These are phyloP conservation scores for Temnothorax unifasciatus DNA, from an alignment of 2,888 invertebrate genomes.

Conservation along the genomic window DNA sequence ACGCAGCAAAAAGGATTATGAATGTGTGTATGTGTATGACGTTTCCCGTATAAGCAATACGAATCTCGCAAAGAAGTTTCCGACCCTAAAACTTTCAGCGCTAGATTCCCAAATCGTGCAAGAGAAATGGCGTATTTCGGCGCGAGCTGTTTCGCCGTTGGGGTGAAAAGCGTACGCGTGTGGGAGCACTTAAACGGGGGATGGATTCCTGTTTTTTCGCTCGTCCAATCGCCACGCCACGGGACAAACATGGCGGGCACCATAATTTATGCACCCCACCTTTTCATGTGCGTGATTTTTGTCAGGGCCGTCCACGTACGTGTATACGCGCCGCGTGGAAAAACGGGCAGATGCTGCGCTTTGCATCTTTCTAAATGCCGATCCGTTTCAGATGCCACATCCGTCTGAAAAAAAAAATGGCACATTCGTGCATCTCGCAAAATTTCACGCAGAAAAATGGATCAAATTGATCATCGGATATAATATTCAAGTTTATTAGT, in stretches of 20 bases:
- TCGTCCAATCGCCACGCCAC: conserved; percentile 75
- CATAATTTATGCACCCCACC: conserved; percentile 80
- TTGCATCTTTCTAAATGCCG: conserved; percentile 65
- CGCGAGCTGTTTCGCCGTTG: conserved; percentile 50
- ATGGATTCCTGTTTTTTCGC: conserved; percentile 73
- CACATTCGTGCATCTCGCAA: background rate
- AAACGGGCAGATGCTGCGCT: conserved; percentile 72
- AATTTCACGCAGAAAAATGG: background rate
- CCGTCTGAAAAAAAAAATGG: conserved; percentile 33
- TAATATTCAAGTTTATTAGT: background rate
- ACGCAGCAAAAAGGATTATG: background rate
- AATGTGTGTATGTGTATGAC: background rate
- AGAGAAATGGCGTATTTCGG: conserved; percentile 70
- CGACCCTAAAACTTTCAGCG: conserved; percentile 16
- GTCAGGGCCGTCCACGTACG: conserved; percentile 62
- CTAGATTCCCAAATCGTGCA: conserved; percentile 48
- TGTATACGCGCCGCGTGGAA: conserved; percentile 65
- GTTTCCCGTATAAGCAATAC: conserved; percentile 5
- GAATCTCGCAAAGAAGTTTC: conserved; percentile 11
- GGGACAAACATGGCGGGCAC: conserved; percentile 77
- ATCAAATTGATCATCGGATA: background rate
- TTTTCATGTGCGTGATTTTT: conserved; percentile 75
- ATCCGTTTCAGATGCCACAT: conserved; percentile 52
- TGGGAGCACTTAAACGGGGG: conserved; percentile 69
- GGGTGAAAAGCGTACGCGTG: conserved; percentile 61